Evolutionary conservation across 2,797 vertebrate species (phyloP).

Genomic region (Limosa lapponica): DNA sequence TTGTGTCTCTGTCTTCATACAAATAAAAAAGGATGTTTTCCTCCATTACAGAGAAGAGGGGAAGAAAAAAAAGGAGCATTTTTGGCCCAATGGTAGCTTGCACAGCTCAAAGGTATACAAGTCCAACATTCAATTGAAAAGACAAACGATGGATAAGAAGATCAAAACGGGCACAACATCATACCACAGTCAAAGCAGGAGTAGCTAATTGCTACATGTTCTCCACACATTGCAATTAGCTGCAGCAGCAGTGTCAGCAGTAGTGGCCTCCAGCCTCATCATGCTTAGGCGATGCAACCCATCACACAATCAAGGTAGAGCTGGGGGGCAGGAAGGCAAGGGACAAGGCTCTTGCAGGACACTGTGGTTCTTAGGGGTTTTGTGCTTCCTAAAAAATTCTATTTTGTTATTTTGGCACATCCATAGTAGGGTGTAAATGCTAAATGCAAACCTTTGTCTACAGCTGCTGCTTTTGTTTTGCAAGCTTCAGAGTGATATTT

Average conservation of each 20-base stretch:
- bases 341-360: neutral
- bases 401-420: neutral
- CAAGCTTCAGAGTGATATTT: neutral
- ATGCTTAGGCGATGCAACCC: neutral
- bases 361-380: neutral
- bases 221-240: neutral
- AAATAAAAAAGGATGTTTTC: neutral
- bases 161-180: neutral
- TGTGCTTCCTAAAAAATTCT: neutral
- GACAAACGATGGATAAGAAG: neutral
- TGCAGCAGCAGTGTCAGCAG: neutral
- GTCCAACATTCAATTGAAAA: neutral
- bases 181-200: neutral
- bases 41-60: neutral
- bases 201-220: neutral
- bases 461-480: neutral
- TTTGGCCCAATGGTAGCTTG: neutral
- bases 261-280: neutral
- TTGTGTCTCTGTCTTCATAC: neutral
- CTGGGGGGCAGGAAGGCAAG: rapidly evolving
- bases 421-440: neutral
- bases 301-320: neutral
- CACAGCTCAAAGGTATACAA: neutral
- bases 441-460: neutral
- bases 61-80: neutral